Evolutionary conservation across 2,113 vertebrate genomes (phyloP).

Genomic region (Ciconia boyciana): DNA sequence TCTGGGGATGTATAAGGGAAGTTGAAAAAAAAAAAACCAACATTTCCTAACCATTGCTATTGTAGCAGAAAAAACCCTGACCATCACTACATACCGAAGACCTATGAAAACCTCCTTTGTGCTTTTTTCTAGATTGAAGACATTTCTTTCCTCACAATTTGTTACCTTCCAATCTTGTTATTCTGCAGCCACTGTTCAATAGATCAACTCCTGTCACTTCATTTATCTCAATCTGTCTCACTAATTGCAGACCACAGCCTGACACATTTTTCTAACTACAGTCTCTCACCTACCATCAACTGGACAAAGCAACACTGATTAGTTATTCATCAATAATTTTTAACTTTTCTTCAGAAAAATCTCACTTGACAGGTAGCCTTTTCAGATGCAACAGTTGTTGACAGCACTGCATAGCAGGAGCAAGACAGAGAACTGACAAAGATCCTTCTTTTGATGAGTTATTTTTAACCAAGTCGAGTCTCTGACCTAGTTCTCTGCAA

Average conservation of each 20-base stretch:
- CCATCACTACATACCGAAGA: neutral
- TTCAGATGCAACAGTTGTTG: neutral
- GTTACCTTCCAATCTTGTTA: neutral
- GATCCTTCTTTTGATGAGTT: neutral
- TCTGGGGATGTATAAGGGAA: neutral
- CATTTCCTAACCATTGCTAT: neutral
- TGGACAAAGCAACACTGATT: neutral
- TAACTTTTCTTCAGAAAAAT: neutral
- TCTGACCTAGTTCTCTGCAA: conserved; percentile 23
- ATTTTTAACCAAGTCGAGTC: conserved; percentile 43
- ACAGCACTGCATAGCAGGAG: neutral
- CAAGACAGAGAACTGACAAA: conserved; percentile 2
- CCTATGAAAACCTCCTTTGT: neutral
- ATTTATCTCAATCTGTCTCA: neutral
- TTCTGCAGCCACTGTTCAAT: neutral
- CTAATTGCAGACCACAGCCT: neutral
- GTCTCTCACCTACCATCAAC: neutral
- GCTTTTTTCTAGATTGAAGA: neutral
- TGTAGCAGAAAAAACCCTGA: neutral
- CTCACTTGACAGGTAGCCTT: neutral
- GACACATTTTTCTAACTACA: neutral
- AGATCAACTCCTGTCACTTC: neutral
- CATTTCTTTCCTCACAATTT: neutral
- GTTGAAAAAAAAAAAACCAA: neutral
- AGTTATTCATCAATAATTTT: neutral